phyloP scores from a whole-genome alignment of 2,888 invertebrate genomes.

The Eulithis prunata region DNA sequence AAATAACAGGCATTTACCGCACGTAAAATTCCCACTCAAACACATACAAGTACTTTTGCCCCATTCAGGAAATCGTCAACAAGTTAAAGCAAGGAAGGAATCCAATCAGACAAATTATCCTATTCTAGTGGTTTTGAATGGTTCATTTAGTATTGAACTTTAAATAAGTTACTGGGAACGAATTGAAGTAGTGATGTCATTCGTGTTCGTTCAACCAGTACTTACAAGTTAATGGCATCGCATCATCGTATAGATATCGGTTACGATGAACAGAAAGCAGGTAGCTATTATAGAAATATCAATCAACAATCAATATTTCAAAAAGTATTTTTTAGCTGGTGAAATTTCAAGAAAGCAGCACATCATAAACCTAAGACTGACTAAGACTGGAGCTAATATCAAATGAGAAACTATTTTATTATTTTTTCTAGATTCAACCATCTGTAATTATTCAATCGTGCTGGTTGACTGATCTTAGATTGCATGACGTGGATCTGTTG shows the following conservation, averaged over 20 bases:
- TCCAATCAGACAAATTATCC: conserved; percentile 47
- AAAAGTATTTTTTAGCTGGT: background rate
- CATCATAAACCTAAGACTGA: too few species aligned
- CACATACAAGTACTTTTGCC: conserved; percentile 22
- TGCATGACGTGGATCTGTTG: conserved; percentile 57
- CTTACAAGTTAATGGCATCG: conserved; percentile 48
- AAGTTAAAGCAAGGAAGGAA: conserved; percentile 37
- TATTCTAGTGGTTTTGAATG: conserved; percentile 49
- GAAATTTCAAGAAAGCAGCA: too few species aligned
- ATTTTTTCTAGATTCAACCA: conserved; percentile 21
- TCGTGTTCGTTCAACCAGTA: conserved; percentile 50
- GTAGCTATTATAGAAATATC: background rate
- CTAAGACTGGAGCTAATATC: too few species aligned
- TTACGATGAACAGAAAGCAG: conserved; percentile 20
- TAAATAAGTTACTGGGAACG: conserved; percentile 49
- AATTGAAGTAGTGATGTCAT: conserved; percentile 49
- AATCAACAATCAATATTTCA: background rate
- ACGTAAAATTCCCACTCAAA: conserved; percentile 34
- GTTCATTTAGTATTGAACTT: conserved; percentile 49
- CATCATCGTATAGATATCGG: background rate
- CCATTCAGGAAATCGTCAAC: conserved; percentile 33
- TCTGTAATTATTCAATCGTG: conserved; percentile 35
- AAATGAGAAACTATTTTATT: too few species aligned
- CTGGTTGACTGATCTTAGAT: conserved; percentile 54
- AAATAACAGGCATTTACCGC: conserved; percentile 39